phyloP scores from a whole-genome alignment of 1,140 invertebrate genomes.

The Lasioglossum baleicum region DNA sequence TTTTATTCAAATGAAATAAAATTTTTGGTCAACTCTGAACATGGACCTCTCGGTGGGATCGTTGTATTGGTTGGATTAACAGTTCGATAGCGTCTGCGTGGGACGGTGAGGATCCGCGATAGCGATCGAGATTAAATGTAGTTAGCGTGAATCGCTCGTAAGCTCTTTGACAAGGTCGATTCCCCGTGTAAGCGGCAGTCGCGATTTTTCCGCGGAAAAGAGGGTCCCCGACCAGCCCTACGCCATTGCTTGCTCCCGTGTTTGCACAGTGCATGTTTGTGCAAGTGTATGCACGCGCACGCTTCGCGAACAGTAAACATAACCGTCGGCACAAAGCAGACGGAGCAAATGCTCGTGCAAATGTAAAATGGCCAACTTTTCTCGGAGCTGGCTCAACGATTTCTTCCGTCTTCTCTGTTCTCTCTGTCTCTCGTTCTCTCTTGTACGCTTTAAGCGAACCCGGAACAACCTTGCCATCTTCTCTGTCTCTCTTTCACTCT shows the following conservation, averaged over 20 bases:
- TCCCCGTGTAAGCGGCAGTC: background rate
- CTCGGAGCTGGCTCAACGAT: conserved; percentile 6
- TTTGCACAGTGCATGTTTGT: conserved; percentile 19
- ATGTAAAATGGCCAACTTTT: conserved; percentile 64
- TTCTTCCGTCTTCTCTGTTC: background rate
- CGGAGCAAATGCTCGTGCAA: conserved; percentile 57
- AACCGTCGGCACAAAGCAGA: conserved; percentile 58
- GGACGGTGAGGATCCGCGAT: no score
- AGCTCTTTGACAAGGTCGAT: background rate
- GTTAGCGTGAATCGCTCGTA: no score
- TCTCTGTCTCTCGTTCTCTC: background rate
- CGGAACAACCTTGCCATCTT: background rate
- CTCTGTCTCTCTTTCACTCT: background rate
- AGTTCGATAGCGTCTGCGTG: no score
- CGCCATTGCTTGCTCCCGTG: background rate
- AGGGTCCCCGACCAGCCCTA: background rate
- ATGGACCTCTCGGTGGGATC: no score
- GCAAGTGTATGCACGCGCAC: conserved; percentile 14
- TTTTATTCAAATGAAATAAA: no score
- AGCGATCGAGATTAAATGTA: no score
- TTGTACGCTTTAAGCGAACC: conserved; percentile 13
- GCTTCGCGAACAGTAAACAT: conserved; percentile 48
- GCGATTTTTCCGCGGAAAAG: conserved; percentile 5
- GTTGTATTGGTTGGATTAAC: no score
- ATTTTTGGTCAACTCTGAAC: no score